These are phyloP conservation scores for Ennomos quercinarius DNA, from an alignment of 2,888 invertebrate genomes.

Conservation along the genomic window DNA sequence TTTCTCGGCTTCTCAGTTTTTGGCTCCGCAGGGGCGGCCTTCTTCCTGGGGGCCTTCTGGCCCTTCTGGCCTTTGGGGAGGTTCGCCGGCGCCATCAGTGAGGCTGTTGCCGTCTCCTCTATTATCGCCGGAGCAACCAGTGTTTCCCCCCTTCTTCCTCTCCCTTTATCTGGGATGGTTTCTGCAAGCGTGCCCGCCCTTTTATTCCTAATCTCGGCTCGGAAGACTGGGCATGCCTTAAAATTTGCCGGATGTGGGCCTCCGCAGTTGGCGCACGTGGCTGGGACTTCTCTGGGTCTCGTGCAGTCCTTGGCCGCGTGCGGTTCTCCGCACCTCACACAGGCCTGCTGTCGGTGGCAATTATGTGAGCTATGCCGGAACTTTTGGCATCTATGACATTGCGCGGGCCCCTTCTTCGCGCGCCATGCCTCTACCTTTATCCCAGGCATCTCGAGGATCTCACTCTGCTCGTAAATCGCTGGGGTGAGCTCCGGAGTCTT, in stretches of 20 bases:
- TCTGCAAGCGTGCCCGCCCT: slow-evolving; percentile 21
- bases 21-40: too few relatives aligned
- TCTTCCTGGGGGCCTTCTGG: not conserved
- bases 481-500: not conserved
- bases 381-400: slow-evolving; percentile 41
- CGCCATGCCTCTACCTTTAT: not conserved
- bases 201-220: slow-evolving; percentile 20
- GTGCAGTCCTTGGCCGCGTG: slow-evolving; percentile 30
- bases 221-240: slow-evolving; percentile 26
- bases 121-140: not conserved
- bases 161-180: not conserved
- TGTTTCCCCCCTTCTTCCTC: not conserved
- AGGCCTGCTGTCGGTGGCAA: slow-evolving; percentile 34
- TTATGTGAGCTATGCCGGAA: slow-evolving; percentile 37
- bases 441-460: not conserved
- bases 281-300: slow-evolving; percentile 16
- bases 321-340: slow-evolving; percentile 27
- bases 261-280: slow-evolving; percentile 35
- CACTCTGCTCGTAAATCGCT: not conserved
- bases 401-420: slow-evolving; percentile 26
- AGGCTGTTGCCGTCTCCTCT: not conserved
- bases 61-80: not conserved
- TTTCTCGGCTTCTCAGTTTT: too few relatives aligned
- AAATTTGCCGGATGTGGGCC: slow-evolving; percentile 32
- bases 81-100: slow-evolving; percentile 12